phyloP scores from a whole-genome alignment of 2,888 invertebrate genomes.

The Hydrotaea cyrtoneurina region DNA sequence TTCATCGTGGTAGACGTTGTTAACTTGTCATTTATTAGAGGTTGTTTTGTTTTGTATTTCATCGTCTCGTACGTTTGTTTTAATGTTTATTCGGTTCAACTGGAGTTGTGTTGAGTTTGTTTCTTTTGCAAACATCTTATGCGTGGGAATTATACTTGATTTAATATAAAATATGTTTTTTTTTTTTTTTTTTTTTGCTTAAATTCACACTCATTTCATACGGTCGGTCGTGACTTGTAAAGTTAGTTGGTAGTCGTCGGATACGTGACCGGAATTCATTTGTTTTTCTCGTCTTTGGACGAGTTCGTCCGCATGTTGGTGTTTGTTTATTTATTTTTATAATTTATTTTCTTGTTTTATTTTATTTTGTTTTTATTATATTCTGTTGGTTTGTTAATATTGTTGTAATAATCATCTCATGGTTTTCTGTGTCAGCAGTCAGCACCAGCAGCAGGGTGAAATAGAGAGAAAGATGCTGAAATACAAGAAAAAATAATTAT shows the following conservation, averaged over 20 bases:
- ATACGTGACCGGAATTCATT: conserved; percentile 58
- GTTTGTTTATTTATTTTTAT: conserved; percentile 26
- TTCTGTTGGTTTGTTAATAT: conserved; percentile 10
- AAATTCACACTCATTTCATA: conserved; percentile 18
- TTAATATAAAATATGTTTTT: conserved; percentile 40
- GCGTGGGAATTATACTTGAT: conserved; percentile 62
- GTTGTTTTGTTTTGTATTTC: conserved; percentile 14
- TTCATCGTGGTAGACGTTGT: conserved; percentile 4
- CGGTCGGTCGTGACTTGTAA: conserved; percentile 49
- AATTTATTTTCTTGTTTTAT: conserved; percentile 36
- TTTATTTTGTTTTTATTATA: conserved; percentile 12
- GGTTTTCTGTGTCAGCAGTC: conserved; percentile 4
- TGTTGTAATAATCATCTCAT: conserved; percentile 31
- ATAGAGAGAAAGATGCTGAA: neutral
- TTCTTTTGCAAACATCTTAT: conserved; percentile 38
- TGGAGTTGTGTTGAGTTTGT: neutral
- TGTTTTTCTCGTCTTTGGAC: neutral
- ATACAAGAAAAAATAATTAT: conserved; percentile 2
- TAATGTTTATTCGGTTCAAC: conserved; percentile 18
- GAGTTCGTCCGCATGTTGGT: neutral
- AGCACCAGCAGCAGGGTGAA: neutral
- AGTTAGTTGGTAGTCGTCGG: conserved; percentile 21
- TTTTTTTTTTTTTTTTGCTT: neutral
- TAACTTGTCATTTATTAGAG: conserved; percentile 38
- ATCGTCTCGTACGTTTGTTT: neutral